A percentile compares a stretch with the other conserved stretches of the same genome.
phyloP scores from a whole-genome alignment of 2,888 invertebrate species.

The Chelonus formosanus region DNA sequence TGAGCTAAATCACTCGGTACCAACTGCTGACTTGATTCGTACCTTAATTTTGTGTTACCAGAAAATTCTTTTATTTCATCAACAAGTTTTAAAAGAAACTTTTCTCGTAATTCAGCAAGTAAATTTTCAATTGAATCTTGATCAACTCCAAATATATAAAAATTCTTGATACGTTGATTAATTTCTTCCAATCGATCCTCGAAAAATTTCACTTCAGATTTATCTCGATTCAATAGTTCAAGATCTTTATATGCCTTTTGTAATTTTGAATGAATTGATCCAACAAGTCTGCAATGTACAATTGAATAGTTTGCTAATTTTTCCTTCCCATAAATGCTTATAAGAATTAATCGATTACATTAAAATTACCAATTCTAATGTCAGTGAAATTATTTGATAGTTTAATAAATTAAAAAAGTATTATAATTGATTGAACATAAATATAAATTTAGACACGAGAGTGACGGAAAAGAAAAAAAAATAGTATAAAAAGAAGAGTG shows the following conservation, averaged over 20 bases:
- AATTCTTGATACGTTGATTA: constrained; percentile 51
- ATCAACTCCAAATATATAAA: constrained; percentile 83
- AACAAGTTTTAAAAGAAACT: constrained; percentile 51
- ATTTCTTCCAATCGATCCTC: constrained; percentile 74
- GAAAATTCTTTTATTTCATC: constrained; percentile 58
- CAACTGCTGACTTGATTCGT: constrained; percentile 64
- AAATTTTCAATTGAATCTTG: constrained; percentile 71
- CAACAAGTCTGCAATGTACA: constrained; percentile 75
- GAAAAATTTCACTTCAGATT: constrained; percentile 75
- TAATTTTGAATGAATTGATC: constrained; percentile 79
- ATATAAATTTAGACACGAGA: constrained; percentile 16
- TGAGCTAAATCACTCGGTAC: constrained; percentile 80
- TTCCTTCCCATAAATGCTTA: no score
- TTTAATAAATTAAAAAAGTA: not conserved
- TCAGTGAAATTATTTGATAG: not conserved
- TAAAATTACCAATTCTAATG: no score
- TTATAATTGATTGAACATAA: not conserved
- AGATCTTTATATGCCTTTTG: constrained; percentile 79
- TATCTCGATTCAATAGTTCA: constrained; percentile 78
- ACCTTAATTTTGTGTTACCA: constrained; percentile 63
- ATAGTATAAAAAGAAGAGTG: constrained; percentile 30
- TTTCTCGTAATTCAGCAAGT: constrained; percentile 68
- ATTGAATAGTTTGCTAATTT: not conserved
- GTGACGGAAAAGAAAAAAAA: constrained; percentile 34
- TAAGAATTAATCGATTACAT: no score